phyloP scores from a whole-genome alignment of 2,797 vertebrate genomes.

The Sandelia bainsii region DNA sequence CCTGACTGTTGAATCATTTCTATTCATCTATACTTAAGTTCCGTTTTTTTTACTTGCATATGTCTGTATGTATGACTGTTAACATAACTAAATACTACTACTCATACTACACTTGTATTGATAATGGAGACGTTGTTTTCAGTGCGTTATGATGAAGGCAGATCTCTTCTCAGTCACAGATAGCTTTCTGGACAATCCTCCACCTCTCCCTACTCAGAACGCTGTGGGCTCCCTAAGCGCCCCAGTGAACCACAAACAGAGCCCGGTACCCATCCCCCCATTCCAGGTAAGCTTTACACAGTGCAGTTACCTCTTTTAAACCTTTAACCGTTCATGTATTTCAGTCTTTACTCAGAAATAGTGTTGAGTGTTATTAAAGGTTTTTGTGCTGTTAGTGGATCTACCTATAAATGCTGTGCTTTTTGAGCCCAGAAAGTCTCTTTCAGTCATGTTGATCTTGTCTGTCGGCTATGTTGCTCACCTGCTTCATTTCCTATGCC shows the following conservation, averaged over 20 bases:
- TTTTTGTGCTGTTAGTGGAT: not conserved
- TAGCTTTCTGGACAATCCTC: conserved; percentile 80
- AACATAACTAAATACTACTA: not conserved
- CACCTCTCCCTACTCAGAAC: conserved; percentile 89
- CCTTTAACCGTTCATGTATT: not conserved
- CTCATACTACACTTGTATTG: too few relatives aligned
- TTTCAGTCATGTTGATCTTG: conserved; percentile 7
- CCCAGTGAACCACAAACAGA: conserved; percentile 55
- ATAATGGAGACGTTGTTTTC: not conserved
- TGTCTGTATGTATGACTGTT: not conserved
- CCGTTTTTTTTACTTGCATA: too few relatives aligned
- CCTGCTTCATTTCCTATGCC: conserved; percentile 29
- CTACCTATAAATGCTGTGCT: not conserved
- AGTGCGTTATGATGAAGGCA: not conserved
- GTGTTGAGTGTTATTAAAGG: not conserved
- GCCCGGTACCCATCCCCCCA: conserved; percentile 6
- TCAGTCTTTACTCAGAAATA: not conserved
- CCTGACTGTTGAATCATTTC: not conserved
- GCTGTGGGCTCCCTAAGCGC: conserved; percentile 84
- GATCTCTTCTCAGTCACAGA: conserved; percentile 79
- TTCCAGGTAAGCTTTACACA: conserved; percentile 45
- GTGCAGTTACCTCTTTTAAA: not conserved
- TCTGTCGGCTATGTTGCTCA: conserved; percentile 28
- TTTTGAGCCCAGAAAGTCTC: not conserved
- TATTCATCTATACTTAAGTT: too few relatives aligned